A percentile compares a stretch with the other conserved stretches of the same genome.
phyloP scores from a whole-genome alignment of 2,113 vertebrate species.

The Murina feae region DNA sequence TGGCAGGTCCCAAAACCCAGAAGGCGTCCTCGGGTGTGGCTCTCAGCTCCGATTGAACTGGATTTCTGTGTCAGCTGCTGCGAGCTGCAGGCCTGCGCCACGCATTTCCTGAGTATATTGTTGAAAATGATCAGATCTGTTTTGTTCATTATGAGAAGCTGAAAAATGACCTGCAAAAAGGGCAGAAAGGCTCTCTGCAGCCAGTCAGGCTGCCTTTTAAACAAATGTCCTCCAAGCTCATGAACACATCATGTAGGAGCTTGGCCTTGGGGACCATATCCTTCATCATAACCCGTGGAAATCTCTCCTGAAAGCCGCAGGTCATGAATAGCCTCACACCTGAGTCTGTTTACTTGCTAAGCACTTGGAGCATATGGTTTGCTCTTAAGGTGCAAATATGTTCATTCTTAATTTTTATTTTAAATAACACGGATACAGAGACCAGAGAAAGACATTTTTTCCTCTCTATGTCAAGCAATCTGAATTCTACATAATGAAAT shows the following conservation, averaged over 20 bases:
- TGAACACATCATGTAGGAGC: not conserved
- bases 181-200: not conserved
- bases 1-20: conserved; percentile 14
- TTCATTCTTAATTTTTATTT: not conserved
- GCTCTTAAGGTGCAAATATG: not conserved
- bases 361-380: not conserved
- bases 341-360: not conserved
- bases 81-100: not conserved
- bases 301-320: not conserved
- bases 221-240: conserved; percentile 53
- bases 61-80: not conserved
- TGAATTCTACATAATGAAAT: conserved; percentile 6
- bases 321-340: not conserved
- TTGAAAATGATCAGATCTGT: conserved; percentile 47
- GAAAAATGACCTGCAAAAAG: conserved; percentile 50
- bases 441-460: not conserved
- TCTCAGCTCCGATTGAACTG: not conserved
- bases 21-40: not conserved
- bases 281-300: not conserved
- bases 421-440: not conserved
- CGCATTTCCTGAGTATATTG: conserved; percentile 22
- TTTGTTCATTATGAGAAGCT: conserved; percentile 49
- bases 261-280: not conserved
- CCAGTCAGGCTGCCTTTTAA: conserved; percentile 39
- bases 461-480: not conserved